Conservation (phyloP, 2,113 vertebrate species). For the Lampris megalopsis region DNA sequence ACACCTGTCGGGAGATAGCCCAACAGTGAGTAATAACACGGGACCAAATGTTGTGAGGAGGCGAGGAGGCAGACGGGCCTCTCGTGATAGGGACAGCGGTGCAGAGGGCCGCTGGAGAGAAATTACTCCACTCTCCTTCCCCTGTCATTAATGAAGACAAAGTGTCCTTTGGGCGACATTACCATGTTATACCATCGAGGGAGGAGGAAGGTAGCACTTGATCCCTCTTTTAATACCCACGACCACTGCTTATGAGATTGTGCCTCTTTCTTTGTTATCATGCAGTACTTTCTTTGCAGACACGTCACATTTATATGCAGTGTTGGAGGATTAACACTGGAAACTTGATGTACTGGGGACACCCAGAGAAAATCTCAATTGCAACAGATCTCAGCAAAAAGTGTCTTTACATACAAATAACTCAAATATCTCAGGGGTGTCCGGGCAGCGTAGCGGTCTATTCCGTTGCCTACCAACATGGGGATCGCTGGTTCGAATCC, state of each 20-base stretch:
- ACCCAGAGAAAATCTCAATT: slow-evolving; percentile 24
- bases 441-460: too few species aligned
- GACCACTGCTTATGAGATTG: slow-evolving; percentile 32
- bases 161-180: slow-evolving; percentile 57
- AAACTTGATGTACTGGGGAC: slow-evolving; percentile 30
- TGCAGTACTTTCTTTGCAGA: slow-evolving; percentile 53
- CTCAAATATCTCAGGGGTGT: not conserved
- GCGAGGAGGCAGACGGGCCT: slow-evolving; percentile 34
- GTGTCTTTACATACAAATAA: slow-evolving; percentile 3
- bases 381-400: slow-evolving; percentile 39
- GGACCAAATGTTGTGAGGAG: slow-evolving; percentile 47
- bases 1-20: slow-evolving; percentile 74
- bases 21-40: slow-evolving; percentile 70
- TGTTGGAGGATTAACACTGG: slow-evolving; percentile 52
- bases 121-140: slow-evolving; percentile 42
- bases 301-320: slow-evolving; percentile 55
- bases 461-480: too few species aligned
- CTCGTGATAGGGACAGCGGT: slow-evolving; percentile 31
- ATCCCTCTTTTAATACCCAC: slow-evolving; percentile 13
- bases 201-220: slow-evolving; percentile 19
- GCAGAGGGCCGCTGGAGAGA: slow-evolving; percentile 25
- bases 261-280: slow-evolving; percentile 58
- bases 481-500: too few species aligned
- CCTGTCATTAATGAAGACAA: slow-evolving; percentile 73
- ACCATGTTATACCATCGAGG: slow-evolving; percentile 35